Evolutionary conservation across 2,888 invertebrate genomes (phyloP), one percentile per base, ranked within the genome.

Genomic region (Celastrina argiolus): DNA sequence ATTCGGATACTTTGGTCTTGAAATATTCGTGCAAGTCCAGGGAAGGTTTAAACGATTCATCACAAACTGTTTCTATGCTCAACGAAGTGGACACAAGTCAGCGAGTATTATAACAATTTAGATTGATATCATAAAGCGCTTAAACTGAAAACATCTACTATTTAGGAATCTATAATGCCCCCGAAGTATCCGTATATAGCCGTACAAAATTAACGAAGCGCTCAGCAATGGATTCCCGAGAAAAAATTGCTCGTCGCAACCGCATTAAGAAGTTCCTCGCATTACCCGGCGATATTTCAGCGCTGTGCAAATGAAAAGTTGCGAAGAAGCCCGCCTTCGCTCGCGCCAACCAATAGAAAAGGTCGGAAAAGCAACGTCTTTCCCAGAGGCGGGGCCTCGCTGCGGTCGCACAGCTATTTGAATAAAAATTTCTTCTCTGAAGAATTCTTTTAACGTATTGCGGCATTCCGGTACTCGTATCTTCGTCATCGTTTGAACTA

Each of bases 291-390:
- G 84, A 88, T 90, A 88, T 89, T 89, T 88, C 82, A 87, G 84
- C 81, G 81, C 83, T 81, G 85, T 87, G 87, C 89, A 90, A 91
- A 90, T 90, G 90, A 88, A 91, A 90, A 89, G 88, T 91, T 88
- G 81, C 83, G 85, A 85, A 77, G 83, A 79, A 82, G 82, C 85
- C 74, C 77, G 77, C 75, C 88, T 84, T 83, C 84, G 77, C 79
- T 74, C 79, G 78, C 81, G 81, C 78, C 81, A 85, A 86, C 90
- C 90, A 91, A 91, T 91, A 83, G 87, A 88, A 87, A 87, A 87
- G 81, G 85, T 82, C 83, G 84, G 87, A 81, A 87, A 87, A 87
- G 83, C 86, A 83, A 81, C 85, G 87, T 89, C 89, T 90, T 89
- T 83, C 81, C 81, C 77, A 85, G 81, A 86, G 87, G 88, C 88